phyloP scores from a whole-genome alignment of 2,113 vertebrate species.

The Hydropotes inermis region DNA sequence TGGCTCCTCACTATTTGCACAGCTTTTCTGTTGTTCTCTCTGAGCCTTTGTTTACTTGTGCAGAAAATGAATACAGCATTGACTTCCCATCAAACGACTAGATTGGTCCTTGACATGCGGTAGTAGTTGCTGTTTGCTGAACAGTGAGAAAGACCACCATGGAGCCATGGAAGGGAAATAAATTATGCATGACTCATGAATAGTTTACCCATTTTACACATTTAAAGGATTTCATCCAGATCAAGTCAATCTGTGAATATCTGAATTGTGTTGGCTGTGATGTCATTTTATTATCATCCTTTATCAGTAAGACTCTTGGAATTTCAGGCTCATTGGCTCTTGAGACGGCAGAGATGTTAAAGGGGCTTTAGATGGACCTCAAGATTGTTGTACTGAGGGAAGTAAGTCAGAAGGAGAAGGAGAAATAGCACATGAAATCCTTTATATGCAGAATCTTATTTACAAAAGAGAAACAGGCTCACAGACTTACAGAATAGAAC shows the following conservation, averaged over 20 bases:
- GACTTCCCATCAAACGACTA: background rate
- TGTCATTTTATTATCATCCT: background rate
- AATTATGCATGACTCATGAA: fast-evolving
- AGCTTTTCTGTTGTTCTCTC: background rate
- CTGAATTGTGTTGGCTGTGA: background rate
- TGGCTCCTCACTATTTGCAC: background rate
- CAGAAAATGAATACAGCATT: background rate
- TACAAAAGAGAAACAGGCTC: background rate
- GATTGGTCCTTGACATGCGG: background rate
- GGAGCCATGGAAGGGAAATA: background rate
- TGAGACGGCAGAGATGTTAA: background rate
- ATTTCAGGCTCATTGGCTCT: background rate
- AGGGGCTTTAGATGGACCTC: background rate
- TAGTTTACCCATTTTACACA: background rate
- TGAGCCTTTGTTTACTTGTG: background rate
- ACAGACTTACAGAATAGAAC: background rate
- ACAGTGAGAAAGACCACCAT: background rate
- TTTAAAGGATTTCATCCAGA: background rate
- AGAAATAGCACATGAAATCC: background rate
- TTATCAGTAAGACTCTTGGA: background rate
- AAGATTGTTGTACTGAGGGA: background rate
- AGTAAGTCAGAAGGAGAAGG: background rate
- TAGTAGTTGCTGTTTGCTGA: background rate
- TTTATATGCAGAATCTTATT: background rate
- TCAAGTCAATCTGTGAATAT: background rate